A percentile compares a stretch with the other conserved stretches of the same genome.
Conservation (phyloP, 2,888 invertebrate genomes). For the Cordylochernes scorpioides region DNA sequence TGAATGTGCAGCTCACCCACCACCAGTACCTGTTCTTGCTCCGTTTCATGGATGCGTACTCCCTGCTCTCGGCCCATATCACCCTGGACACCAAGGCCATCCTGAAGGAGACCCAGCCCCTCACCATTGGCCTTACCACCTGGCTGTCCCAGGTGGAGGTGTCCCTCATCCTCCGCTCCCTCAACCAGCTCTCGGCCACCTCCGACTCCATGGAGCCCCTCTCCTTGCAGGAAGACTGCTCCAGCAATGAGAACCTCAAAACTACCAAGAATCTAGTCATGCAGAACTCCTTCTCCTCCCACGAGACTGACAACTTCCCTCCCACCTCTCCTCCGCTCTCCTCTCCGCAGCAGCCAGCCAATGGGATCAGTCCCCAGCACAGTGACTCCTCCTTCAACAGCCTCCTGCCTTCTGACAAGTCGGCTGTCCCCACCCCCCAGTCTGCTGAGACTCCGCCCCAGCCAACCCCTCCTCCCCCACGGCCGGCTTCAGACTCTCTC, state of each 20-base stretch:
- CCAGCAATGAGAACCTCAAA: slow-evolving; percentile 7
- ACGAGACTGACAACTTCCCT: slow-evolving; percentile 5
- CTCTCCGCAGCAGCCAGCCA: slow-evolving; percentile 4
- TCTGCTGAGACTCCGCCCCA: slow-evolving; percentile 5
- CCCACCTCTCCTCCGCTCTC: slow-evolving; percentile 1
- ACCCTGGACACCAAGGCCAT: slow-evolving; percentile 7
- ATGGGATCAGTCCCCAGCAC: slow-evolving; percentile 9
- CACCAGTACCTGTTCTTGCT: slow-evolving; percentile 12
- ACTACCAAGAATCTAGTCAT: background rate
- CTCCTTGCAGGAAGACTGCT: slow-evolving; percentile 10
- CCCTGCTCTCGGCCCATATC: slow-evolving; percentile 9
- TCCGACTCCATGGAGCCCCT: slow-evolving; percentile 10
- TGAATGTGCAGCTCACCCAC: slow-evolving; percentile 44
- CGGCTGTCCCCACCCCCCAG: slow-evolving; percentile 3
- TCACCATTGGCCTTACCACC: slow-evolving; percentile 6
- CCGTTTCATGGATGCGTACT: slow-evolving; percentile 10
- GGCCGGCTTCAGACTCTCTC: slow-evolving; percentile 6
- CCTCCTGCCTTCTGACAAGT: slow-evolving; percentile 8
- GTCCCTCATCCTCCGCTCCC: slow-evolving; percentile 6
- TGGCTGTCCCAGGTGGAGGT: slow-evolving; percentile 9
- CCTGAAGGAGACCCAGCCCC: slow-evolving; percentile 6
- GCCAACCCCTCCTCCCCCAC: slow-evolving; percentile 2
- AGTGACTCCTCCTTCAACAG: slow-evolving; percentile 12
- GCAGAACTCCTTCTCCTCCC: slow-evolving; percentile 9
- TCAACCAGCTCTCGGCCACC: slow-evolving; percentile 9